A percentile compares a stretch with the other conserved stretches of the same genome.
Conservation (phyloP, 2,888 invertebrate species). For the Mythimna ferrago region DNA sequence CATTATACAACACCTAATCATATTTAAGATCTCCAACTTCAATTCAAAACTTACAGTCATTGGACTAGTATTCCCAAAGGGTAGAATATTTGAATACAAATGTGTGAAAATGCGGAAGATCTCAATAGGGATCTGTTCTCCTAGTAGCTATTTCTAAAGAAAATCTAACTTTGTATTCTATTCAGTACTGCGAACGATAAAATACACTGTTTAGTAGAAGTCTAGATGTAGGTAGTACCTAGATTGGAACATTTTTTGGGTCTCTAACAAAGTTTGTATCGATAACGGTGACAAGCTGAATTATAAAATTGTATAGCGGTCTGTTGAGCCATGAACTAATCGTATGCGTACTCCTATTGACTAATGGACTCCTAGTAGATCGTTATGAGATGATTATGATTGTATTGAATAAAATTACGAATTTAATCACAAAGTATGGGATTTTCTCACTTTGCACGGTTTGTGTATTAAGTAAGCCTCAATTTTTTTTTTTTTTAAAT, state of each 20-base stretch:
- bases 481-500: no score
- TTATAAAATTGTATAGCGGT: constrained; percentile 30
- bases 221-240: constrained; percentile 20
- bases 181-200: constrained; percentile 50
- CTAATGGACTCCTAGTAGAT: constrained; percentile 24
- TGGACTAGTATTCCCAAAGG: constrained; percentile 68
- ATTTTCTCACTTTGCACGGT: no score
- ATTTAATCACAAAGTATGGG: background rate
- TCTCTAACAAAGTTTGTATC: constrained; percentile 26
- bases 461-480: no score
- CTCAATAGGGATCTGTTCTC: constrained; percentile 65
- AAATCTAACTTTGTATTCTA: constrained; percentile 57
- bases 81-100: constrained; percentile 78
- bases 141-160: constrained; percentile 49
- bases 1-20: constrained; percentile 42
- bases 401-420: background rate
- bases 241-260: constrained; percentile 10
- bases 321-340: constrained; percentile 28
- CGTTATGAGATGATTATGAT: background rate
- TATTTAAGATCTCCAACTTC: constrained; percentile 47
- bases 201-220: constrained; percentile 52
- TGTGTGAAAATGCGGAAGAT: constrained; percentile 67
- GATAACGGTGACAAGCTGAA: constrained; percentile 22
- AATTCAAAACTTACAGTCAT: constrained; percentile 66
- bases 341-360: constrained; percentile 21